Percentiles rank a stretch among this genome's conserved stretches.
Evolutionary conservation across 2,888 invertebrate species (phyloP).

Genomic region (Camptogramma bilineatum): DNA sequence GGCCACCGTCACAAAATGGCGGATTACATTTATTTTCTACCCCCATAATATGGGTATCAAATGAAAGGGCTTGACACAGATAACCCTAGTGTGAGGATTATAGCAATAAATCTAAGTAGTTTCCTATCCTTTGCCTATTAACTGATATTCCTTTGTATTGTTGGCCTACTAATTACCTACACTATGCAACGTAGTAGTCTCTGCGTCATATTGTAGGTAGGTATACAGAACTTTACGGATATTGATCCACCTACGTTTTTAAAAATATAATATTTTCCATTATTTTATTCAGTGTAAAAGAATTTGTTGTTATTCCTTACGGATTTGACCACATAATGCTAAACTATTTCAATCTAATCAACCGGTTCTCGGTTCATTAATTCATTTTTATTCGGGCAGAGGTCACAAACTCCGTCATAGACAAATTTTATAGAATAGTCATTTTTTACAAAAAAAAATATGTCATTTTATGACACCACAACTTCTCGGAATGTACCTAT

Average conservation of each 20-base stretch:
- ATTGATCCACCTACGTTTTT: background rate
- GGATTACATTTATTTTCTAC: too few species aligned
- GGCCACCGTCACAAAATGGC: too few species aligned
- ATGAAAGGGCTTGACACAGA: too few species aligned
- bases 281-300: slow-evolving; percentile 4
- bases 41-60: too few species aligned
- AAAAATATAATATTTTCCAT: background rate
- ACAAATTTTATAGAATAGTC: slow-evolving; percentile 3
- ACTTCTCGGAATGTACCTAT: too few species aligned
- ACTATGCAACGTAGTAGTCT: background rate
- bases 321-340: slow-evolving; percentile 10
- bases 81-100: too few species aligned
- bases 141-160: too few species aligned
- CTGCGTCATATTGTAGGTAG: background rate
- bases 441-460: background rate
- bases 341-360: slow-evolving; percentile 27
- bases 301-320: slow-evolving; percentile 11
- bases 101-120: too few species aligned
- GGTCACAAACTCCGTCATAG: slow-evolving; percentile 36
- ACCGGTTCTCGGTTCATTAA: slow-evolving; percentile 38
- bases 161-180: too few species aligned
- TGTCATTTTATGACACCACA: too few species aligned
- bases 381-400: slow-evolving; percentile 36
- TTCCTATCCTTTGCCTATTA: too few species aligned
- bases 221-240: background rate